Conservation (phyloP, 2,113 vertebrate genomes). For the Rhagologus leucostigma region DNA sequence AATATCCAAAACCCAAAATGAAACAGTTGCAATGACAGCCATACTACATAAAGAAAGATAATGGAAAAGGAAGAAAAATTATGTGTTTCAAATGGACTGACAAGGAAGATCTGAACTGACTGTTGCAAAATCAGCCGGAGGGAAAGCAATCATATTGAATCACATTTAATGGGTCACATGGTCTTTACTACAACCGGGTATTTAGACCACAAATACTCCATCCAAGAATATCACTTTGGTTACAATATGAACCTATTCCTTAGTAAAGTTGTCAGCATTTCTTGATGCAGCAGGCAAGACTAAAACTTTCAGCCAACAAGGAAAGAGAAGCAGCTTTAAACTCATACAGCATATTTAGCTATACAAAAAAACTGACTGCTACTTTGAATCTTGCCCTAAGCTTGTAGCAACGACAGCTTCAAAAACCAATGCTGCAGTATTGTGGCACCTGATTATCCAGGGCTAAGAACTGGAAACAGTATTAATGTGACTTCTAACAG, state of each 20-base stretch:
- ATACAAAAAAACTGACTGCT: not conserved
- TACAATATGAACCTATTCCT: not conserved
- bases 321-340: not conserved
- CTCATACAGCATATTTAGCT: not conserved
- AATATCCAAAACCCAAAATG: not conserved
- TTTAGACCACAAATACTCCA: not conserved
- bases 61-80: not conserved
- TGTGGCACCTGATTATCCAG: not conserved
- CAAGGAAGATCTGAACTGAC: not conserved
- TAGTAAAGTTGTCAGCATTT: not conserved
- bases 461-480: not conserved
- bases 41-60: not conserved
- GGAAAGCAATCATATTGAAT: not conserved
- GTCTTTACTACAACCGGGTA: not conserved
- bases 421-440: not conserved
- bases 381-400: not conserved
- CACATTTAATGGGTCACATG: not conserved
- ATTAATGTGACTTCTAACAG: not conserved
- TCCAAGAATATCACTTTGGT: not conserved
- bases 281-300: not conserved
- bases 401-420: not conserved
- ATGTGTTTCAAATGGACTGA: not conserved
- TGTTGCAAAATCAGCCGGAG: not conserved
- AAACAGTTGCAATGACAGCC: not conserved
- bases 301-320: not conserved